Percentiles rank a stretch among this genome's conserved stretches.
Evolutionary conservation across 2,888 invertebrate genomes (phyloP).

Genomic region (Caenorhabditis sp.): DNA sequence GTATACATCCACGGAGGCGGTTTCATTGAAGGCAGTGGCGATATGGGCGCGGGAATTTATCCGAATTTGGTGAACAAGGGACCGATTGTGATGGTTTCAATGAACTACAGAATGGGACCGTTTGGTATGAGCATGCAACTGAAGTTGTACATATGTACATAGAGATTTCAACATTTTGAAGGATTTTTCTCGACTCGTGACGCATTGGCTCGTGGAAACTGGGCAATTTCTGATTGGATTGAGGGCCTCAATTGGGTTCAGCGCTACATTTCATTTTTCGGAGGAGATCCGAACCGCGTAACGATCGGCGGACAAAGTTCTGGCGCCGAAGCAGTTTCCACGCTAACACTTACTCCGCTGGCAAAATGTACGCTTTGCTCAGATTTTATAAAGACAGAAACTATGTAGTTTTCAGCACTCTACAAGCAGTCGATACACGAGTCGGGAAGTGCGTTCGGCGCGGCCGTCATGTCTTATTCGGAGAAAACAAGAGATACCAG

Average conservation of each 20-base stretch:
- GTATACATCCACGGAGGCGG: constrained; percentile 63
- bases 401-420: constrained; percentile 29
- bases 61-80: constrained; percentile 58
- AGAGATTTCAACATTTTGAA: too few species aligned
- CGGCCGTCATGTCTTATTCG: constrained; percentile 63
- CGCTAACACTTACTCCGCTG: constrained; percentile 42
- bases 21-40: constrained; percentile 56
- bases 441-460: constrained; percentile 63
- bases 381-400: too few species aligned
- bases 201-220: constrained; percentile 57
- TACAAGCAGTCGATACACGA: constrained; percentile 56
- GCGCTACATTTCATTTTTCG: constrained; percentile 57
- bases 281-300: constrained; percentile 55
- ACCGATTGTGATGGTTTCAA: constrained; percentile 48
- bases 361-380: constrained; percentile 42
- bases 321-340: constrained; percentile 62
- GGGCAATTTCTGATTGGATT: constrained; percentile 60
- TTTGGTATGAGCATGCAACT: too few species aligned
- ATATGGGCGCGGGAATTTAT: constrained; percentile 57
- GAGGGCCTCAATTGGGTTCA: constrained; percentile 61
- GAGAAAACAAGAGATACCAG: constrained; percentile 61
- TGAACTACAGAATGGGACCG: constrained; percentile 65
- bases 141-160: too few species aligned
- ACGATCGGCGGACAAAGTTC: constrained; percentile 64
- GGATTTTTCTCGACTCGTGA: constrained; percentile 63